Evolutionary conservation across 2,113 vertebrate genomes (phyloP).

Genomic region (Riparia riparia): DNA sequence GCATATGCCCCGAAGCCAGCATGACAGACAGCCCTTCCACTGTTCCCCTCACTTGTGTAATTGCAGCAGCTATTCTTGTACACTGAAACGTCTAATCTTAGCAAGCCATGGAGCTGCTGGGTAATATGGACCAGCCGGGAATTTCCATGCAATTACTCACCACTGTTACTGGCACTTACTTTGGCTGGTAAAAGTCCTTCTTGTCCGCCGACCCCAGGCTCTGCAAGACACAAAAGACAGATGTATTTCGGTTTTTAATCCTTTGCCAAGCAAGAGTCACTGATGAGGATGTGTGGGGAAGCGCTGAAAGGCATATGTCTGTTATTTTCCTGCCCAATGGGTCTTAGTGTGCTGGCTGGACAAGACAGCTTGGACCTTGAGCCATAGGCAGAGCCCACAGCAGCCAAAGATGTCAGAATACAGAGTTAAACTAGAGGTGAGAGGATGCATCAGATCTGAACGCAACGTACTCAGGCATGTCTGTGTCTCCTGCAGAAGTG

Average conservation of each 20-base stretch:
- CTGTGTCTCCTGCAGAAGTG: not conserved
- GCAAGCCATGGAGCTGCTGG: not conserved
- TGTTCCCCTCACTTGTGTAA: slow-evolving; percentile 30
- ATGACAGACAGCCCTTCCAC: slow-evolving; percentile 43
- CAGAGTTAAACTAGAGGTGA: not conserved
- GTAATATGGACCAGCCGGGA: not conserved
- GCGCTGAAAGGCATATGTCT: not conserved
- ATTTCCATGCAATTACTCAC: slow-evolving; percentile 58
- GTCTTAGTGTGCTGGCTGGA: not conserved
- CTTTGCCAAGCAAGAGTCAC: not conserved
- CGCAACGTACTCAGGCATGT: fast-evolving
- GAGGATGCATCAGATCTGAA: not conserved
- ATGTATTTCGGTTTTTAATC: not conserved
- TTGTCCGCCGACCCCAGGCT: slow-evolving; percentile 87
- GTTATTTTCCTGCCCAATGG: fast-evolving
- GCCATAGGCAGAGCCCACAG: not conserved
- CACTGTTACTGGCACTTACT: slow-evolving; percentile 74
- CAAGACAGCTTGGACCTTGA: not conserved
- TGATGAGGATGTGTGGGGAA: not conserved
- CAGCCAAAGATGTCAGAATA: not conserved
- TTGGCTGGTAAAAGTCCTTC: slow-evolving; percentile 83
- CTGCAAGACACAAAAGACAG: slow-evolving; percentile 73
- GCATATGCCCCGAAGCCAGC: slow-evolving; percentile 9
- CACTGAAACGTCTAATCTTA: slow-evolving; percentile 39
- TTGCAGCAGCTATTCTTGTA: slow-evolving; percentile 63